Percentiles rank a stretch among this genome's conserved stretches.
phyloP scores from a whole-genome alignment of 1,140 invertebrate genomes.

The Myzus persicae region DNA sequence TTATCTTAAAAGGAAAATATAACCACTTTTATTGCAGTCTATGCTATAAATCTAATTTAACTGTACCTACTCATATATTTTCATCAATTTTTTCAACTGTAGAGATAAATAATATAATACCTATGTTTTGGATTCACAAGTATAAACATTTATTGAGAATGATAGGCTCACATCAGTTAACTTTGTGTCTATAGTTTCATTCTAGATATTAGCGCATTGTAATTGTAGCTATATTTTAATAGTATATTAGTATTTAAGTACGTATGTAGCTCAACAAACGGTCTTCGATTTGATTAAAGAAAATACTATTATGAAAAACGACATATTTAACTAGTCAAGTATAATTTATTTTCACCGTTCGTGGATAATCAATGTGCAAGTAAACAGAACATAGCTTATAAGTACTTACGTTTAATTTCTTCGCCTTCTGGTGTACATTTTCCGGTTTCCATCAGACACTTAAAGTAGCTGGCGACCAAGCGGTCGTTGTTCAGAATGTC shows the following conservation, averaged over 20 bases:
- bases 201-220: not conserved
- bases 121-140: not conserved
- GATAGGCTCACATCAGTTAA: not conserved
- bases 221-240: not conserved
- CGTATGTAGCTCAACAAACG: not conserved
- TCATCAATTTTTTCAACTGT: not conserved
- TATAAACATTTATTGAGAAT: not conserved
- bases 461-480: constrained; percentile 72
- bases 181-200: not conserved
- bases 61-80: not conserved
- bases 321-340: not conserved
- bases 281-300: not conserved
- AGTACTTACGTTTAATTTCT: constrained; percentile 74
- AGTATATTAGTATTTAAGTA: not conserved
- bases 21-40: not conserved
- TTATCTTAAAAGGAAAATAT: not conserved
- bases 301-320: not conserved
- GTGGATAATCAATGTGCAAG: not conserved
- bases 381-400: too few relatives aligned
- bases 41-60: not conserved
- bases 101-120: too few relatives aligned
- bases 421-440: constrained; percentile 75
- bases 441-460: constrained; percentile 74
- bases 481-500: constrained; percentile 74
- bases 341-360: not conserved